Evolutionary conservation across 2,797 vertebrate genomes (phyloP), one percentile per base, ranked within the genome.

Genomic region (Anguilla marmorata): DNA sequence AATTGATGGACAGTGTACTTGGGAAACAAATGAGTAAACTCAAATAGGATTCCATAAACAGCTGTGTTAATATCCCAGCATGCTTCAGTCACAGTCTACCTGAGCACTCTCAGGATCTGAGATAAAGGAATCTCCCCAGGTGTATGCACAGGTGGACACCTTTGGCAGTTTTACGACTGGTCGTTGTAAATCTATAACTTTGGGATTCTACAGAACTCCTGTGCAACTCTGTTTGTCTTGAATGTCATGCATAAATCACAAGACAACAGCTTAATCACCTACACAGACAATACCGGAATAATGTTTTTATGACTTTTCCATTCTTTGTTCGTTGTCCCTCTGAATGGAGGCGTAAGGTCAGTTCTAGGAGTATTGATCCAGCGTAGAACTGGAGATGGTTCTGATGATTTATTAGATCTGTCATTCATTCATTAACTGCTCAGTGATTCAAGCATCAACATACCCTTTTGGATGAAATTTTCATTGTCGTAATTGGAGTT

Each of bases 401-500:
- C n/a, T 19, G 37, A 21, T 41, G 58, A 85, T 27, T 84, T 54
- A 56, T 72, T 0, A 41, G 56, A 41, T 86, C 58, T 89, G 50
- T 48, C 88, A 91, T 86, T 85, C 52, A 88, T 89, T 82, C 76
- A 52, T 52, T 88, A 84, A 85, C 86, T 2, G 16, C 74, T 79
- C 72, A 76, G 2, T 79, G 19, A 79, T 37, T 45, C 74, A 79
- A 83, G 19, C 3, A 82, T 58, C 33, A 72, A 92, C 97, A 97
- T 94, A 99, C 99, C 96, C 99, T 96, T 96, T 99, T 99, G 58
- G 99, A 99, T 63, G 98, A 99, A 92, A 99, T 98, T 95, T 98
- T 99, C 99, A 99, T 99, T 0, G 98, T 98, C 90, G 97, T 98
- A 90, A 99, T 96, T 3, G 98, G 96, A 85, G 97, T 97, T 0